Conservation (phyloP, 1,140 invertebrate genomes). For the Drosophila grimshawi region DNA sequence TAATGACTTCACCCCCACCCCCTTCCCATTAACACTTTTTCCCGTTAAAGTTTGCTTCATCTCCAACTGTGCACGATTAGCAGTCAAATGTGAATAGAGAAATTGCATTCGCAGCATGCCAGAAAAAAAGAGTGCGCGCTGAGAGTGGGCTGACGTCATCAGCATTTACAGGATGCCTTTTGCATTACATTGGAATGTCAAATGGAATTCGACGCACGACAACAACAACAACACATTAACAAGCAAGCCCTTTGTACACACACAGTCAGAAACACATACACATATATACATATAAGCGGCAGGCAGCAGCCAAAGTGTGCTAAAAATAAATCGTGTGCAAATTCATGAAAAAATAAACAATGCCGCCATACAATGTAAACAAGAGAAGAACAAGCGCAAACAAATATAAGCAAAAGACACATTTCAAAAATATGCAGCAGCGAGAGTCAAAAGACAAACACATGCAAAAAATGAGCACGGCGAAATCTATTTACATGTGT, state of each 20-base stretch:
- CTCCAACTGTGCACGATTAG: slow-evolving; percentile 32
- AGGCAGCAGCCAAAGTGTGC: slow-evolving; percentile 33
- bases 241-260: slow-evolving; percentile 21
- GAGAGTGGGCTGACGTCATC: slow-evolving; percentile 48
- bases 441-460: slow-evolving; percentile 33
- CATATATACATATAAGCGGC: slow-evolving; percentile 13
- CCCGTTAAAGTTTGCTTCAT: slow-evolving; percentile 2
- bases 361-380: slow-evolving; percentile 39
- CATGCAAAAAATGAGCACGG: slow-evolving; percentile 31
- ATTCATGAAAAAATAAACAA: slow-evolving; percentile 32
- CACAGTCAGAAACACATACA: not conserved
- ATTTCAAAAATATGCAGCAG: slow-evolving; percentile 36
- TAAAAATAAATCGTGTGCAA: slow-evolving; percentile 54
- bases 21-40: not conserved
- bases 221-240: not conserved
- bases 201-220: slow-evolving; percentile 26
- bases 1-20: slow-evolving; percentile 6
- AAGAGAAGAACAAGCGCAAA: slow-evolving; percentile 22
- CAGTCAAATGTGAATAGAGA: slow-evolving; percentile 51
- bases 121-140: not conserved
- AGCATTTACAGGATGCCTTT: slow-evolving; percentile 21
- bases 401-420: slow-evolving; percentile 40
- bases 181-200: slow-evolving; percentile 23
- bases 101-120: slow-evolving; percentile 25
- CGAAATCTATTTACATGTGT: slow-evolving; percentile 1